These are phyloP conservation scores for Falco naumanni DNA, from an alignment of 2,797 vertebrate species.

Conservation along the genomic window DNA sequence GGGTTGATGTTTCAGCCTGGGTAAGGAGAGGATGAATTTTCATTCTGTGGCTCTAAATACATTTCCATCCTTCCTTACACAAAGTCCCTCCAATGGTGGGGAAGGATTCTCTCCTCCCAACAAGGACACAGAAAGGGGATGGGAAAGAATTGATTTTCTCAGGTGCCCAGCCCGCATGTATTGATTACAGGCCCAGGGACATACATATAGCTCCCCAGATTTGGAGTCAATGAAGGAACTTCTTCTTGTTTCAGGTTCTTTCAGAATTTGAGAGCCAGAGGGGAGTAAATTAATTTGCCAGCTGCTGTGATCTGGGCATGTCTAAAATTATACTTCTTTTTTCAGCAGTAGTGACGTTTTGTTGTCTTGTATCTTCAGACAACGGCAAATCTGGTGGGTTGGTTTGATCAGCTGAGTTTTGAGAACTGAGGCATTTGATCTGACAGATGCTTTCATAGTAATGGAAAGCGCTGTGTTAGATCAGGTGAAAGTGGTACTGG, in stretches of 20 bases:
- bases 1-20: background rate
- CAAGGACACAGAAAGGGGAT: background rate
- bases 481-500: background rate
- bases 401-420: background rate
- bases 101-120: background rate
- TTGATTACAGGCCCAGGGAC: background rate
- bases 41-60: background rate
- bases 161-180: rapidly evolving
- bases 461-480: background rate
- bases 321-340: background rate
- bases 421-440: background rate
- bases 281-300: background rate
- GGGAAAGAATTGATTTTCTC: background rate
- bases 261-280: background rate
- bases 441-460: background rate
- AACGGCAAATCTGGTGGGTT: background rate
- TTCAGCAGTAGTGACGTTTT: background rate
- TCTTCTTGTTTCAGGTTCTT: background rate
- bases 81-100: background rate
- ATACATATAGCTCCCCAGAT: background rate
- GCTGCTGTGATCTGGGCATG: background rate
- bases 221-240: background rate
- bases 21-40: background rate
- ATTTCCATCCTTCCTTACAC: background rate
- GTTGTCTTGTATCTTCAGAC: background rate